Percentiles rank a stretch among this genome's conserved stretches.
phyloP scores from a whole-genome alignment of 2,888 invertebrate species.

The Xanthia icteritia region DNA sequence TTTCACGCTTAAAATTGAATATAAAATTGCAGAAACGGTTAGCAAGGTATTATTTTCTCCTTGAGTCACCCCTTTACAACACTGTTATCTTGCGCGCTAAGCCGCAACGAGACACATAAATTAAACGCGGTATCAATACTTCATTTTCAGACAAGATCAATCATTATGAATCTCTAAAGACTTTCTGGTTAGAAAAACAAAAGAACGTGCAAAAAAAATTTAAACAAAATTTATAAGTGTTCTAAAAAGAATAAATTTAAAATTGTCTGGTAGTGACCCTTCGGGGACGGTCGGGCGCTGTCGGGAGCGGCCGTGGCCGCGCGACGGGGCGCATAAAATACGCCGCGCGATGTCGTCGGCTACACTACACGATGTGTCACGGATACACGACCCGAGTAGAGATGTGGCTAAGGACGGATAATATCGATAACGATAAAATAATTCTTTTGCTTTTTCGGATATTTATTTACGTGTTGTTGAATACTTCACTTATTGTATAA shows the following conservation, averaged over 20 bases:
- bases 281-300: constrained; percentile 52
- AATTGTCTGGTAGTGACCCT: constrained; percentile 46
- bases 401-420: constrained; percentile 33
- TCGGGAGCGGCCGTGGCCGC: constrained; percentile 69
- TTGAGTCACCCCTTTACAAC: not conserved
- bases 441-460: not conserved
- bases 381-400: constrained; percentile 80
- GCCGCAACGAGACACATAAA: constrained; percentile 12
- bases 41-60: not conserved
- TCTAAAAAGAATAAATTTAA: constrained; percentile 21
- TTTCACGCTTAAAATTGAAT: too few species aligned
- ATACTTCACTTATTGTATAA: not conserved
- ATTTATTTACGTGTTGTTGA: not conserved
- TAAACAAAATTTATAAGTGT: not conserved
- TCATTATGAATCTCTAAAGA: constrained; percentile 19
- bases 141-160: constrained; percentile 20
- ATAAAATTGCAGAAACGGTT: not conserved
- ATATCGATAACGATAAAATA: constrained; percentile 59
- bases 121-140: constrained; percentile 28
- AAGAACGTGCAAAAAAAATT: constrained; percentile 6
- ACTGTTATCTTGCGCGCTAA: not conserved
- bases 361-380: constrained; percentile 82
- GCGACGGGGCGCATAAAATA: constrained; percentile 85
- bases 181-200: constrained; percentile 18
- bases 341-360: constrained; percentile 75